These are phyloP conservation scores for Rhinella marina DNA, from an alignment of 2,797 vertebrate genomes.

Conservation along the genomic window DNA sequence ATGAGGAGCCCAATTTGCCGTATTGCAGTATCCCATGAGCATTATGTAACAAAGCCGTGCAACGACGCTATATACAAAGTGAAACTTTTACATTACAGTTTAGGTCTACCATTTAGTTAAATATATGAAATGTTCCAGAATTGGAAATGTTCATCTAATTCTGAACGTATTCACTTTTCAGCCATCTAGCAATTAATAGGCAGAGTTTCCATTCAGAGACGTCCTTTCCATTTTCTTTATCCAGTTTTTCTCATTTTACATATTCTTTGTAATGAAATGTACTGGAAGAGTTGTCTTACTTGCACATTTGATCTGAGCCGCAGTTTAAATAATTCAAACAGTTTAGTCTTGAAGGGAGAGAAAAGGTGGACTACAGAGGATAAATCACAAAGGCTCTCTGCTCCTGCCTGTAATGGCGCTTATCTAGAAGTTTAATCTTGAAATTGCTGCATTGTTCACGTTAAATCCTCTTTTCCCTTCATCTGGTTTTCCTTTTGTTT, in stretches of 20 bases:
- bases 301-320: constrained; percentile 34
- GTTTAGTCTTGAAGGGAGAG: constrained; percentile 39
- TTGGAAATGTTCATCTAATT: neutral
- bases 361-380: constrained; percentile 25
- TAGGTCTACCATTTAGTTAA: neutral
- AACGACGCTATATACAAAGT: neutral
- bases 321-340: constrained; percentile 50
- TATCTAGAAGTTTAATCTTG: constrained; percentile 46
- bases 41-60: neutral
- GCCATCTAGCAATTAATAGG: constrained; percentile 17
- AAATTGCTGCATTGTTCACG: constrained; percentile 42
- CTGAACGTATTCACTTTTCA: neutral
- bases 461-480: constrained; percentile 47
- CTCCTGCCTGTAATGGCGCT: constrained; percentile 23
- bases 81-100: neutral
- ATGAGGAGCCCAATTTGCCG: neutral
- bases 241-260: constrained; percentile 34
- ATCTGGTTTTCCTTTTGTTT: constrained; percentile 33
- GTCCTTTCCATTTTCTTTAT: constrained; percentile 20
- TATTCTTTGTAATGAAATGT: constrained; percentile 45
- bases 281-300: constrained; percentile 40
- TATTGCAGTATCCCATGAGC: neutral
- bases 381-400: constrained; percentile 41
- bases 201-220: constrained; percentile 32
- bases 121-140: neutral